These are phyloP conservation scores for Chelonus insularis DNA, from an alignment of 1,140 invertebrate genomes.

Conservation along the genomic window DNA sequence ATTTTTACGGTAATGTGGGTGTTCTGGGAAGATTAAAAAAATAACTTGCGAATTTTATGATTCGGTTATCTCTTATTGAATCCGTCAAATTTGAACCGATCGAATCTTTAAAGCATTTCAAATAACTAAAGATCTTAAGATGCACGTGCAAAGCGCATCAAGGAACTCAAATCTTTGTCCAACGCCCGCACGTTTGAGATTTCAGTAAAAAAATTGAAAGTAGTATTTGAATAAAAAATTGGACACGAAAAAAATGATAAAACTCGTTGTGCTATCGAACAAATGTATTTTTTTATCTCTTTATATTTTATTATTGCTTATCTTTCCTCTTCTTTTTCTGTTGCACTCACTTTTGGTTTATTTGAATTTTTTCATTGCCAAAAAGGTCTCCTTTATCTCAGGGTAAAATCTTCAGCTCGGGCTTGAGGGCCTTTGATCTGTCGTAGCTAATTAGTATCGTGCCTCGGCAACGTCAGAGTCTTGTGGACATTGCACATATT, in stretches of 20 bases:
- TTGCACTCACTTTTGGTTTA: not conserved
- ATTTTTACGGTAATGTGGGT: not conserved
- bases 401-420: conserved; percentile 16
- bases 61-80: not conserved
- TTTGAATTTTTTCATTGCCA: conserved; percentile 4
- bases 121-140: not conserved
- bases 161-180: not conserved
- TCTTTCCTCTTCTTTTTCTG: not conserved
- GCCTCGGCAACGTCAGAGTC: conserved; percentile 22
- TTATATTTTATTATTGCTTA: not conserved
- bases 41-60: not conserved
- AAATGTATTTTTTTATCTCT: too few relatives aligned
- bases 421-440: conserved; percentile 29
- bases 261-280: not conserved
- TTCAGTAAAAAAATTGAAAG: not conserved
- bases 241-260: not conserved
- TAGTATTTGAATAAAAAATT: not conserved
- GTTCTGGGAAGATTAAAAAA: not conserved
- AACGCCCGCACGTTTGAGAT: not conserved
- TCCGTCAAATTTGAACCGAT: not conserved
- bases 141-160: not conserved
- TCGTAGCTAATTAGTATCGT: conserved; percentile 30
- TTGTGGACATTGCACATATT: conserved; percentile 12
- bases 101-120: not conserved
- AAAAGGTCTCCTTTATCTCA: not conserved